A percentile compares a stretch with the other conserved stretches of the same genome.
These are phyloP conservation scores for Imbricaverruca yamaguchii DNA, from an alignment of 2,888 invertebrate genomes.

Conservation along the genomic window DNA sequence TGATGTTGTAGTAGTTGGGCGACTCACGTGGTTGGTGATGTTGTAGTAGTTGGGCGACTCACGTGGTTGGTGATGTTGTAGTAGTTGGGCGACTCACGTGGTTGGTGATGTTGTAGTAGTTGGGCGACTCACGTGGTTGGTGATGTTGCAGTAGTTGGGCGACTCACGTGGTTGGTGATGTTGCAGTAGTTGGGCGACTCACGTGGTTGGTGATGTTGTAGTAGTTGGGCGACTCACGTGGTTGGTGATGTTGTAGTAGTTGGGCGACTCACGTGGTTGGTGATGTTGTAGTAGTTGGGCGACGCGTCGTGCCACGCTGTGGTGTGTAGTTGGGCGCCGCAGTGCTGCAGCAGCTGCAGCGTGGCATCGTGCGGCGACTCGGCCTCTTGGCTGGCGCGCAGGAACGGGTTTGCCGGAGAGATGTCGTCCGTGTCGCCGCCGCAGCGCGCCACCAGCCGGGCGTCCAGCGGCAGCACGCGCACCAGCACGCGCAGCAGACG, in stretches of 20 bases:
- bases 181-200: constrained; percentile 67
- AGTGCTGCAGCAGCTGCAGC: constrained; percentile 51
- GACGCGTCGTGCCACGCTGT: constrained; percentile 82
- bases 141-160: constrained; percentile 52
- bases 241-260: no score
- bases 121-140: no score
- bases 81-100: no score
- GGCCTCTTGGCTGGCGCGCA: constrained; percentile 72
- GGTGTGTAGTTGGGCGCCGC: no score
- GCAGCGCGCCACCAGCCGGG: no score
- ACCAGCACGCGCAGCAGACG: constrained; percentile 87
- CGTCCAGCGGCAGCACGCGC: constrained; percentile 55
- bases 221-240: constrained; percentile 84
- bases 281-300: constrained; percentile 84
- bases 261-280: constrained; percentile 49
- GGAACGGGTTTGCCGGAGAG: constrained; percentile 87
- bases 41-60: no score
- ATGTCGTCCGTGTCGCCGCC: constrained; percentile 75
- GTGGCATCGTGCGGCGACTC: constrained; percentile 10
- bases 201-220: constrained; percentile 70
- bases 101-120: constrained; percentile 51
- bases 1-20: no score
- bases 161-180: constrained; percentile 38
- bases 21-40: no score
- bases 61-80: constrained; percentile 72